These are phyloP conservation scores for Parazoanthus darwini DNA, from an alignment of 92 coral and sea anemone genomes.

Conservation along the genomic window DNA sequence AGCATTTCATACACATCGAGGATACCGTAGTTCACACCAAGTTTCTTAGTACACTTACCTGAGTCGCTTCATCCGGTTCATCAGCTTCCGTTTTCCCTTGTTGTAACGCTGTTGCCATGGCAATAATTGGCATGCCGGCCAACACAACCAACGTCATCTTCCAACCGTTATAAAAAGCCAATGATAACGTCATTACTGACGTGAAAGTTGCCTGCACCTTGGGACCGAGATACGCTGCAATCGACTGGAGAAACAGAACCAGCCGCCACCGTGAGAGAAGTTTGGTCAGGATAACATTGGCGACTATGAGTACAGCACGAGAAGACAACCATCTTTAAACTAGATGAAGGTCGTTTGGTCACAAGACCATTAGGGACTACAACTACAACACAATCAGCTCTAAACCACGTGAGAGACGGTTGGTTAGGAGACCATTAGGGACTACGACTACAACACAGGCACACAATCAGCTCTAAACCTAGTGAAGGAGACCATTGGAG, in stretches of 20 bases:
- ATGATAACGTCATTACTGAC: conserved; percentile 68
- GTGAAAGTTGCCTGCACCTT: conserved; percentile 83
- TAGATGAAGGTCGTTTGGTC: background rate
- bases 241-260: conserved; percentile 50
- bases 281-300: background rate
- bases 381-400: background rate
- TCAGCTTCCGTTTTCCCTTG: conserved; percentile 70
- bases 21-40: background rate
- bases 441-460: background rate
- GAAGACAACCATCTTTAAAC: too few relatives aligned
- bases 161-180: conserved; percentile 91
- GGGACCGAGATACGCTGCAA: conserved; percentile 75
- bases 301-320: background rate
- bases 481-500: background rate
- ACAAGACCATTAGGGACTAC: background rate
- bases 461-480: too few relatives aligned
- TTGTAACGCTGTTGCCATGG: conserved; percentile 73
- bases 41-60: conserved; percentile 33
- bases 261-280: background rate
- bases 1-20: too few relatives aligned
- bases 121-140: conserved; percentile 89
- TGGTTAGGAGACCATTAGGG: background rate
- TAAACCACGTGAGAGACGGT: too few relatives aligned
- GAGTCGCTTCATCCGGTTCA: conserved; percentile 60
- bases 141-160: conserved; percentile 95